Evolutionary conservation across 2,797 vertebrate species (phyloP), one percentile per base, ranked within the genome.

Genomic region (Brotogeris chrysoptera): DNA sequence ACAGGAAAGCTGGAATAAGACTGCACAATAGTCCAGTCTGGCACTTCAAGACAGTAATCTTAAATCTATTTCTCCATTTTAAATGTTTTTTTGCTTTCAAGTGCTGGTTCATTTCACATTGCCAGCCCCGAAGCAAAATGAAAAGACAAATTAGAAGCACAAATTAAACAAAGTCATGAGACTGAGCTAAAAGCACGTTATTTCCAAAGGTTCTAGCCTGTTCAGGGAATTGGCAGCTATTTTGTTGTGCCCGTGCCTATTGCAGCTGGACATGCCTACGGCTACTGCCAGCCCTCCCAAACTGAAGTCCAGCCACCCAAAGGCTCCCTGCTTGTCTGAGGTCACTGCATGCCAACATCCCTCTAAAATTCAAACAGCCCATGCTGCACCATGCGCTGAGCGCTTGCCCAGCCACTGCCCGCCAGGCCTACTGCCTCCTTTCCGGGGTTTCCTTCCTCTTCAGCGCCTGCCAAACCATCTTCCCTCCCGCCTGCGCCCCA

Each of bases 371-470:
- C 60, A 12, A 63, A n/a, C 69, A 9, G 68, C 72, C 80, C 60
- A 38, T 3, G 12, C 94, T 14, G 38, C 46, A 34, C 49, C 34
- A 0, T 7, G 18, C 13, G 80, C 85, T 65, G 13, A 63, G 83
- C 2, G 6, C 86, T 39, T 4, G 17, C 68, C 73, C 63, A 38
- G 68, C 63, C 60, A 18, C 30, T 32, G 85, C 82, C 53, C 5
- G 1, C 14, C 20, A 50, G 81, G 50, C 27, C 73, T 41, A 83
- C 92, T 27, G 72, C 88, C 82, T 43, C 93, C 74, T 88, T 86
- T 60, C 92, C 80, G 84, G 86, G 78, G 20, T 5, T 94, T 92
- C 92, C 92, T 95, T 95, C 94, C 94, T 90, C 78, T 46, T 52
- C 46, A 36, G 82, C 17, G 1, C n/a, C 87, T 49, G 63, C 55